Conservation (phyloP, 2,888 invertebrate genomes). For the Philonicus albiceps region DNA sequence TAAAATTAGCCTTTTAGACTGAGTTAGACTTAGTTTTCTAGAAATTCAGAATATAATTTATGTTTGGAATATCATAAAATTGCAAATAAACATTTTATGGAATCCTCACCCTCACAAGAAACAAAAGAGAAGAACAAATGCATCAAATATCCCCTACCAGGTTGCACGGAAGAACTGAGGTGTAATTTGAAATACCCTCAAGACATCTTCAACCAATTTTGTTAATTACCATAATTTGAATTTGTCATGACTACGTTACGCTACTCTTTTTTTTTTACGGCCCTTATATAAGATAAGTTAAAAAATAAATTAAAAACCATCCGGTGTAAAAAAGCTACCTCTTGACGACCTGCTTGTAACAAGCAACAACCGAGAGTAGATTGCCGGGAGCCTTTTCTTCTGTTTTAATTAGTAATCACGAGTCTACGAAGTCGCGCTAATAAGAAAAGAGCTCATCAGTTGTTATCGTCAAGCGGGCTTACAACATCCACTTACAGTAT, state of each 20-base stretch:
- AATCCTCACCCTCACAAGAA: no score
- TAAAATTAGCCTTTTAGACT: no score
- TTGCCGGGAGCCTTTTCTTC: not conserved
- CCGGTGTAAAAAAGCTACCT: not conserved
- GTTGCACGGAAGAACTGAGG: not conserved
- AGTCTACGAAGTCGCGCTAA: slow-evolving; percentile 23
- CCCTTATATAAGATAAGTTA: not conserved
- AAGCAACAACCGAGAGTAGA: not conserved
- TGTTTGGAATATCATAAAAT: no score
- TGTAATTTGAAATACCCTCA: not conserved
- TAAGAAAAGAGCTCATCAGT: slow-evolving; percentile 19
- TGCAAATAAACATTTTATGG: no score
- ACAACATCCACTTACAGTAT: not conserved
- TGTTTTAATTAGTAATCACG: slow-evolving; percentile 16
- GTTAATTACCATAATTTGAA: not conserved
- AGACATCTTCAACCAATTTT: not conserved
- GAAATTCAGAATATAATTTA: no score
- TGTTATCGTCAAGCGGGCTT: not conserved
- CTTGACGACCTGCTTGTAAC: not conserved
- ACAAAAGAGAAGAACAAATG: not conserved
- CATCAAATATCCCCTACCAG: not conserved
- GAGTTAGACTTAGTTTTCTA: no score
- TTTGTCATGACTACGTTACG: not conserved
- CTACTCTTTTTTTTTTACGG: not conserved
- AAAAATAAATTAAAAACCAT: not conserved